Evolutionary conservation across 2,113 vertebrate species (phyloP).

Genomic region (Austrofundulus limnaeus): DNA sequence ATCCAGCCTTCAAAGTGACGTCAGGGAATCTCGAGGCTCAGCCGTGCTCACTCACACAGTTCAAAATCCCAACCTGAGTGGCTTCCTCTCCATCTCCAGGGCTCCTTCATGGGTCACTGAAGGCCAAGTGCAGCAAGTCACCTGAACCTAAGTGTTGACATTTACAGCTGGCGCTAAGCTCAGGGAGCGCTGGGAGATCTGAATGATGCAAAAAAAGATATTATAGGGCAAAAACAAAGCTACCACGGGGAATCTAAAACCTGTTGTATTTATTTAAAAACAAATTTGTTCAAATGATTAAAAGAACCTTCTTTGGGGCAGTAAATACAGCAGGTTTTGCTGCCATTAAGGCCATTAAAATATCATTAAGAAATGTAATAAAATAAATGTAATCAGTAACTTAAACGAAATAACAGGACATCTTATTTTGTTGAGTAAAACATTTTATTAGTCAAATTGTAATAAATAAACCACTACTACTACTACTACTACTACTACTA

Average conservation of each 20-base stretch:
- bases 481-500: no score
- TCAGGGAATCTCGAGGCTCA: conserved; percentile 17
- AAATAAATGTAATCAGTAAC: background rate
- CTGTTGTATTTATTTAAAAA: conserved; percentile 43
- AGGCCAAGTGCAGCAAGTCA: conserved; percentile 63
- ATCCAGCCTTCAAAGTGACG: conserved; percentile 27
- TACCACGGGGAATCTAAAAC: conserved; percentile 12
- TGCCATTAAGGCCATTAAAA: conserved; percentile 4
- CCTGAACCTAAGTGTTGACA: conserved; percentile 47
- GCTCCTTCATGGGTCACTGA: conserved; percentile 41
- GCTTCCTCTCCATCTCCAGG: conserved; percentile 28
- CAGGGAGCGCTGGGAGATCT: conserved; percentile 17
- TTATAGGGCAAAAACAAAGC: conserved; percentile 25
- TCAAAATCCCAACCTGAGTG: conserved; percentile 11
- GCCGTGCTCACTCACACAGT: conserved; percentile 20
- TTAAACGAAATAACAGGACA: no score
- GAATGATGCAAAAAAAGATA: conserved; percentile 15
- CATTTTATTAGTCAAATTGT: no score
- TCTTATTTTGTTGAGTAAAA: no score
- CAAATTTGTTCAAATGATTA: conserved; percentile 21
- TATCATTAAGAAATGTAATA: background rate
- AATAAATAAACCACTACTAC: no score
- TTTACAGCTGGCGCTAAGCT: conserved; percentile 35
- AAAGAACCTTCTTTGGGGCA: background rate
- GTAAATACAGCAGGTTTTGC: conserved; percentile 2